Conservation (phyloP, 2,797 vertebrate genomes). For the Syngnathus rostellatus region DNA sequence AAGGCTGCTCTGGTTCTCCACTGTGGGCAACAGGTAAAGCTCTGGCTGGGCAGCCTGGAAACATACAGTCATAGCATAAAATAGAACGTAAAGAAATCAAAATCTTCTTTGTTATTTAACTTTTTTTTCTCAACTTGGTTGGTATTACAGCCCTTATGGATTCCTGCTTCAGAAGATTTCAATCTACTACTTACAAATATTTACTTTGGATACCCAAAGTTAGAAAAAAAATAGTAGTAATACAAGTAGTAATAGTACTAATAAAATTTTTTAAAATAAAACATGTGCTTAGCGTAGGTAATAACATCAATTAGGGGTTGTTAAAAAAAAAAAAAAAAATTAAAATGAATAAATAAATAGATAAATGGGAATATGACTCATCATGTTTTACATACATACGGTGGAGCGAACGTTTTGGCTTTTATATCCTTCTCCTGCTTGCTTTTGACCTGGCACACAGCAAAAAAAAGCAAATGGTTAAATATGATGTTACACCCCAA, state of each 20-base stretch:
- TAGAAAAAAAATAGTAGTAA: no score
- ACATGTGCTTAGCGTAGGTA: neutral
- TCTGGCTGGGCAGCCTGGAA: conserved; percentile 81
- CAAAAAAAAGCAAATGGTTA: conserved; percentile 8
- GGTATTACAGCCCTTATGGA: no score
- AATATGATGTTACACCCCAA: neutral
- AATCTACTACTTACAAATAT: no score
- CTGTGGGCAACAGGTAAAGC: conserved; percentile 79
- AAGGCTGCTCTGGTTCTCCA: conserved; percentile 63
- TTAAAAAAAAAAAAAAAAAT: neutral
- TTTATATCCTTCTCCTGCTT: conserved; percentile 85
- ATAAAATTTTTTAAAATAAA: no score
- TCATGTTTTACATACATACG: conserved; percentile 74
- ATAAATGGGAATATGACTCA: neutral
- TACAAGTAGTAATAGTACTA: no score
- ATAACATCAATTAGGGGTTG: neutral
- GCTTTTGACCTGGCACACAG: conserved; percentile 75
- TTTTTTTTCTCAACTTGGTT: no score
- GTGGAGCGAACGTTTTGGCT: conserved; percentile 84
- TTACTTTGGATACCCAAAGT: no score
- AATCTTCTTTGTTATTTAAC: no score
- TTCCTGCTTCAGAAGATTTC: no score
- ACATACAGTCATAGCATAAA: neutral
- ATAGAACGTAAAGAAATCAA: neutral
- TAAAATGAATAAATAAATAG: no score